Conservation (phyloP, 2,797 vertebrate species). For the Ctenopoma multispine region DNA sequence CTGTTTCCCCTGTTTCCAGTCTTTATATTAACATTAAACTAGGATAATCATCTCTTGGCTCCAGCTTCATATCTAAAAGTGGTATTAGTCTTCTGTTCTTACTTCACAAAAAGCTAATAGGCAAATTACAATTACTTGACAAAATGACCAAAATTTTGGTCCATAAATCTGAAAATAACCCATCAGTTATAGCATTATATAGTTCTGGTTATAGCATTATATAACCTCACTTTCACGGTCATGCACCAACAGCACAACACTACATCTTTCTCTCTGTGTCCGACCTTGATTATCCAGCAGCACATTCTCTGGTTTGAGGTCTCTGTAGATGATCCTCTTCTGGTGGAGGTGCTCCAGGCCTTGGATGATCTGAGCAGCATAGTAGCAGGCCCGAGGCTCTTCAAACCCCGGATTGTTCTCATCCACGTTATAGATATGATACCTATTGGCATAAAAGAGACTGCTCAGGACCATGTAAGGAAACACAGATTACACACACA, state of each 20-base stretch:
- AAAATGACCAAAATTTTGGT: too few species aligned
- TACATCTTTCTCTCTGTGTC: neutral
- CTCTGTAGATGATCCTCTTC: conserved; percentile 91
- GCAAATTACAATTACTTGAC: neutral
- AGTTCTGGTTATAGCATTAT: too few species aligned
- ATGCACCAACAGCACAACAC: neutral
- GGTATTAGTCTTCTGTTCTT: too few species aligned
- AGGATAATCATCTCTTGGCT: too few species aligned
- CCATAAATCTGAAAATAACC: neutral
- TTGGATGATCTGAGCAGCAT: conserved; percentile 88
- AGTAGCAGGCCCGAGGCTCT: conserved; percentile 85
- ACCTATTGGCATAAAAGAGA: conserved; percentile 70
- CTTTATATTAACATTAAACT: too few species aligned
- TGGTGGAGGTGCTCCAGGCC: conserved; percentile 84
- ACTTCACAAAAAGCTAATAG: neutral
- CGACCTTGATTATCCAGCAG: conserved; percentile 91
- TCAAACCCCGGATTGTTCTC: conserved; percentile 88
- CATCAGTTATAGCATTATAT: neutral
- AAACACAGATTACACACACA: neutral
- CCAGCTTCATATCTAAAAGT: too few species aligned
- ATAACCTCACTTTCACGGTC: too few species aligned
- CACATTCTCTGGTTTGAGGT: conserved; percentile 95
- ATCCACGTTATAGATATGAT: conserved; percentile 89
- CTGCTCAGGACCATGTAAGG: neutral
- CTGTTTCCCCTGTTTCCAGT: neutral